These are phyloP conservation scores for Steinernema carpocapsae DNA, from an alignment of 2,888 invertebrate genomes.

Conservation along the genomic window DNA sequence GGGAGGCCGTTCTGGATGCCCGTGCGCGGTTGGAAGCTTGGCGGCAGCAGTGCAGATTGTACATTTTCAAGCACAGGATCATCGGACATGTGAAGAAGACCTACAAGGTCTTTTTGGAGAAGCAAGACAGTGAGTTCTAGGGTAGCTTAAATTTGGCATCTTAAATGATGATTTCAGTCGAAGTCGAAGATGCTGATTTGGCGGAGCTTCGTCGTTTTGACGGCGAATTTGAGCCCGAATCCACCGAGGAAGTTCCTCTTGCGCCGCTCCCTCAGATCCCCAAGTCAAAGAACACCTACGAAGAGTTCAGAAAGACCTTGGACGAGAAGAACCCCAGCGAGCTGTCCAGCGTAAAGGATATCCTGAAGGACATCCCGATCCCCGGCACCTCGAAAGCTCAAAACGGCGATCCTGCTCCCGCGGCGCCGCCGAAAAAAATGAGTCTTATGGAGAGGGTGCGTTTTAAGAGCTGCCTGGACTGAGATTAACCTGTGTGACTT, in stretches of 20 bases:
- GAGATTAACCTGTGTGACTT: background rate
- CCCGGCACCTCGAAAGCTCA: background rate
- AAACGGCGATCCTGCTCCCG: background rate
- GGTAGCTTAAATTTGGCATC: background rate
- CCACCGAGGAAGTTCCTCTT: background rate
- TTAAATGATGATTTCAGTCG: background rate
- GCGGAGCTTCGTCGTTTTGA: background rate
- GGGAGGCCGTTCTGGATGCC: slow-evolving; percentile 4
- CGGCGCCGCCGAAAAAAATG: slow-evolving; percentile 3
- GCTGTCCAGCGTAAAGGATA: background rate
- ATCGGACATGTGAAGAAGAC: background rate
- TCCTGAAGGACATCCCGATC: background rate
- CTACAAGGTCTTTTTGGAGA: background rate
- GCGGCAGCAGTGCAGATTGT: slow-evolving; percentile 4
- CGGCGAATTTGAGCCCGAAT: background rate
- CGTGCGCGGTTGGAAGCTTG: slow-evolving; percentile 7
- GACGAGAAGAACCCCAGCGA: background rate
- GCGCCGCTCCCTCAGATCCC: slow-evolving; percentile 12
- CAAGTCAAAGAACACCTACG: background rate
- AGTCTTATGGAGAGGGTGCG: slow-evolving; percentile 22
- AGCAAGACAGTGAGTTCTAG: background rate
- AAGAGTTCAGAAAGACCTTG: slow-evolving; percentile 14
- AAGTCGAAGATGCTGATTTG: background rate
- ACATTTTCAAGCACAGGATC: slow-evolving; percentile 20
- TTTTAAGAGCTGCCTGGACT: background rate